Percentiles rank a stretch among this genome's conserved stretches.
Conservation (phyloP, 2,113 vertebrate species). For the Manacus vitellinus region DNA sequence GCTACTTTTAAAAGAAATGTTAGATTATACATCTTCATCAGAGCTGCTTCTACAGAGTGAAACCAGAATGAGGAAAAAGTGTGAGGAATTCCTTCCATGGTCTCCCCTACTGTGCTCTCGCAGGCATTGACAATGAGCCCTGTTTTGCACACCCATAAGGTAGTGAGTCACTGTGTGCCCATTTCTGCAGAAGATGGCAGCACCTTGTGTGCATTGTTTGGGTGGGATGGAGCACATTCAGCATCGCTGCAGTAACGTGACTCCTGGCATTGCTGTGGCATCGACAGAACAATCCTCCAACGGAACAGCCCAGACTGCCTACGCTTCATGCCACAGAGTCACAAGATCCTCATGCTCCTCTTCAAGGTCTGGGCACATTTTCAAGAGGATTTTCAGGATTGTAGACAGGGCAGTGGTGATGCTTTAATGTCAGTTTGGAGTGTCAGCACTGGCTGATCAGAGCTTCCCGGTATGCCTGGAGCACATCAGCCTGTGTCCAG, state of each 20-base stretch:
- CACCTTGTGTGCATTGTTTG: neutral
- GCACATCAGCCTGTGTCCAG: neutral
- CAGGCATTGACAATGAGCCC: neutral
- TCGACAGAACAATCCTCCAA: neutral
- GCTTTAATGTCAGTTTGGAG: neutral
- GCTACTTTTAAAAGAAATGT: neutral
- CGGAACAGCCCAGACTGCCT: neutral
- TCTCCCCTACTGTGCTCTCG: neutral
- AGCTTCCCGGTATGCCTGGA: neutral
- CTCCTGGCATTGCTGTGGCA: neutral
- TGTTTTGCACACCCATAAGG: neutral
- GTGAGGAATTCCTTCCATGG: neutral
- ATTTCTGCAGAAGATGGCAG: neutral
- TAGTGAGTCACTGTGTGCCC: neutral
- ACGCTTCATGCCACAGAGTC: neutral
- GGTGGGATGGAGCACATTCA: neutral
- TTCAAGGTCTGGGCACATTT: neutral
- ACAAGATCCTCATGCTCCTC: neutral
- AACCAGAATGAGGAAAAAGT: neutral
- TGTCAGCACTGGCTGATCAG: neutral
- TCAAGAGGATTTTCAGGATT: constrained; percentile 15
- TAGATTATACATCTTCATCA: neutral
- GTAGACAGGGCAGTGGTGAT: neutral
- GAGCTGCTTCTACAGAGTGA: neutral
- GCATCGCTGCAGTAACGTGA: neutral